Evolutionary conservation across 2,797 vertebrate species (phyloP).

Genomic region (Thalassophryne amazonica): DNA sequence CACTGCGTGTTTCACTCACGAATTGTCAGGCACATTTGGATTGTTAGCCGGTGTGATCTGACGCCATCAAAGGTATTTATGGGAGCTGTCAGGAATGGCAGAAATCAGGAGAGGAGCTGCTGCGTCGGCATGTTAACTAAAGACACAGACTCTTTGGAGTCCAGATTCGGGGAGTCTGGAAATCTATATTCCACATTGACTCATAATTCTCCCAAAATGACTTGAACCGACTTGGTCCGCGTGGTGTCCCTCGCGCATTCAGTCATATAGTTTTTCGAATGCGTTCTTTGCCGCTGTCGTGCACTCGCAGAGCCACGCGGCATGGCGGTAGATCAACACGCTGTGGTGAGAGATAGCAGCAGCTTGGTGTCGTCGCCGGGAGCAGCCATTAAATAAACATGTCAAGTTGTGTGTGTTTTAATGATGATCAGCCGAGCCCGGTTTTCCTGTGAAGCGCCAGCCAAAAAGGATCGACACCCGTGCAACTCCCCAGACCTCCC

Average conservation of each 20-base stretch:
- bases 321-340: slow-evolving; percentile 73
- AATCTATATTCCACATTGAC: slow-evolving; percentile 26
- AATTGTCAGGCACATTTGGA: slow-evolving; percentile 9
- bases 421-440: slow-evolving; percentile 76
- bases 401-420: slow-evolving; percentile 78
- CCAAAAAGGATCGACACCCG: slow-evolving; percentile 74
- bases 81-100: slow-evolving; percentile 38
- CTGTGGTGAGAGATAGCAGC: slow-evolving; percentile 74
- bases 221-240: slow-evolving; percentile 30
- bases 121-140: slow-evolving; percentile 34
- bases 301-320: slow-evolving; percentile 50
- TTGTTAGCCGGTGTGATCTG: slow-evolving; percentile 36
- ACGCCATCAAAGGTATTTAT: slow-evolving; percentile 51
- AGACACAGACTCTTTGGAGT: slow-evolving; percentile 45
- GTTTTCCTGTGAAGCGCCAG: slow-evolving; percentile 72
- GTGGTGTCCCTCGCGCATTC: neutral
- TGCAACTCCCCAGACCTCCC: slow-evolving; percentile 74
- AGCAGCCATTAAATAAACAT: slow-evolving; percentile 82
- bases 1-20: slow-evolving; percentile 6
- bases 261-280: slow-evolving; percentile 6
- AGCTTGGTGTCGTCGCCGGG: slow-evolving; percentile 75
- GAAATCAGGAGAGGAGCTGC: slow-evolving; percentile 40
- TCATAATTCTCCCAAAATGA: slow-evolving; percentile 19
- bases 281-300: neutral
- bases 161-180: slow-evolving; percentile 27